Percentiles rank a stretch among this genome's conserved stretches.
Evolutionary conservation across 1,140 invertebrate genomes (phyloP).

Genomic region (Zaprionus gabonicus): DNA sequence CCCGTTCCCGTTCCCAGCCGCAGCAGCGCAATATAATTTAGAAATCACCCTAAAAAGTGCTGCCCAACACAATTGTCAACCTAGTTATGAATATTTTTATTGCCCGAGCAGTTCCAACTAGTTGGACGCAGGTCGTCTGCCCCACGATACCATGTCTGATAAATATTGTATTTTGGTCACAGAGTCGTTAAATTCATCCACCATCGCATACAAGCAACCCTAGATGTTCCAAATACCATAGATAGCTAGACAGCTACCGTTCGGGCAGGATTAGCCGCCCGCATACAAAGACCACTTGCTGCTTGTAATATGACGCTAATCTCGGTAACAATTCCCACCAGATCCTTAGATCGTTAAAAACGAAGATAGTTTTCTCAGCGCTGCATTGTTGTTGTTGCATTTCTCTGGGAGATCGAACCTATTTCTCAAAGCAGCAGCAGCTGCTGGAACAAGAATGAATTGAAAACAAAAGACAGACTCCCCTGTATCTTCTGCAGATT

Average conservation of each 20-base stretch:
- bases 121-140: neutral
- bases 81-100: slow-evolving; percentile 23
- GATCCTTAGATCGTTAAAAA: slow-evolving; percentile 48
- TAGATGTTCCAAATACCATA: neutral
- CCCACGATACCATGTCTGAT: neutral
- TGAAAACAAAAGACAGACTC: slow-evolving; percentile 2
- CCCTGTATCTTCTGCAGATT: neutral
- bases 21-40: slow-evolving; percentile 4
- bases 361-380: slow-evolving; percentile 35
- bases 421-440: slow-evolving; percentile 34
- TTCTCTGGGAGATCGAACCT: slow-evolving; percentile 15
- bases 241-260: slow-evolving; percentile 46
- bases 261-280: slow-evolving; percentile 32
- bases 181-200: slow-evolving; percentile 61
- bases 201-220: neutral
- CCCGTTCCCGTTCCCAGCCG: neutral
- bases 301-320: slow-evolving; percentile 75
- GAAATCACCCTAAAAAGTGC: slow-evolving; percentile 50
- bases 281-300: slow-evolving; percentile 63
- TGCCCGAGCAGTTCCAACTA: neutral
- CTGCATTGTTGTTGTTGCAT: slow-evolving; percentile 6
- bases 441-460: slow-evolving; percentile 18
- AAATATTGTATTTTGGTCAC: slow-evolving; percentile 56
- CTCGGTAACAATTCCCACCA: slow-evolving; percentile 69
- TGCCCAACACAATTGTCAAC: slow-evolving; percentile 40